phyloP scores from a whole-genome alignment of 2,113 vertebrate species.

The Zonotrichia leucophrys region DNA sequence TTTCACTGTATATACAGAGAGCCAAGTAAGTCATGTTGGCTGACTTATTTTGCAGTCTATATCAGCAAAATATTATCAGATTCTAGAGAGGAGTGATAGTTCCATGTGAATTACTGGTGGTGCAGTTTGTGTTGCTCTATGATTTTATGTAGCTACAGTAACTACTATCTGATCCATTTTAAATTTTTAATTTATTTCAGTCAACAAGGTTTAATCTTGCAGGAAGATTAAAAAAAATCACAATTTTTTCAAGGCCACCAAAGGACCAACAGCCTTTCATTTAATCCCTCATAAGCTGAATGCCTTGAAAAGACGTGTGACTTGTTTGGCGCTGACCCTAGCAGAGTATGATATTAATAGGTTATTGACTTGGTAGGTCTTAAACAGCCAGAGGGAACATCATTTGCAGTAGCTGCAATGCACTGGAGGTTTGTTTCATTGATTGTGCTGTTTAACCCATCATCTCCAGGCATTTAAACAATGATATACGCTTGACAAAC shows the following conservation, averaged over 20 bases:
- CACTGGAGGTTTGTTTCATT: slow-evolving; percentile 84
- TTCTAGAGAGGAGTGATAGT: background rate
- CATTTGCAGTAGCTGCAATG: slow-evolving; percentile 74
- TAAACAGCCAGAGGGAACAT: slow-evolving; percentile 80
- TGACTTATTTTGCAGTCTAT: background rate
- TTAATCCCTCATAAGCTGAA: slow-evolving; percentile 61
- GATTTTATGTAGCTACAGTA: slow-evolving; percentile 25
- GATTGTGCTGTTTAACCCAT: slow-evolving; percentile 85
- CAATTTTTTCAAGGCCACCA: slow-evolving; percentile 41
- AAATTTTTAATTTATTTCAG: slow-evolving; percentile 52
- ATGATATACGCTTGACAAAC: slow-evolving; percentile 83
- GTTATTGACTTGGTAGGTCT: slow-evolving; percentile 85
- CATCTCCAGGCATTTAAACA: slow-evolving; percentile 83
- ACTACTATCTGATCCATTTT: slow-evolving; percentile 24
- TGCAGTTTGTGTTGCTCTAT: background rate
- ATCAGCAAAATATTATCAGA: background rate
- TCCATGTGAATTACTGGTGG: background rate
- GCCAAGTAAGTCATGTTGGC: background rate
- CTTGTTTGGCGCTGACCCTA: slow-evolving; percentile 74
- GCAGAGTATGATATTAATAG: slow-evolving; percentile 84
- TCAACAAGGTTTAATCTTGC: slow-evolving; percentile 35
- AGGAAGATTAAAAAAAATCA: slow-evolving; percentile 48
- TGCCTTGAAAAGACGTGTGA: slow-evolving; percentile 68
- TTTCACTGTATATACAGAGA: background rate
- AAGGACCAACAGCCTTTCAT: slow-evolving; percentile 44